Evolutionary conservation across 2,113 vertebrate species (phyloP).

Genomic region (Rhodinocichla rosea): DNA sequence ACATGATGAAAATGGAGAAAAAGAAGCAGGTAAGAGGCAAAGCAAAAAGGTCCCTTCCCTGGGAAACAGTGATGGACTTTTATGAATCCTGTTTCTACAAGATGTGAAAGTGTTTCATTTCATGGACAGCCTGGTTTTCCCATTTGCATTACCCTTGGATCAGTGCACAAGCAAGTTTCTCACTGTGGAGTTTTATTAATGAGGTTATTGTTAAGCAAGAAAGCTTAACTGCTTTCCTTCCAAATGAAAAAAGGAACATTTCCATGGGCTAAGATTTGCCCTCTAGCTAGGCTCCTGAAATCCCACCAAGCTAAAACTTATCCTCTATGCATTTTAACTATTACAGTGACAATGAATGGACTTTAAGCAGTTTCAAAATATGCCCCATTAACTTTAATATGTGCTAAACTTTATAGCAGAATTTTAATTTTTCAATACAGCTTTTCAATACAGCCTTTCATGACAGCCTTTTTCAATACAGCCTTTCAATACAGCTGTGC

Average conservation of each 20-base stretch:
- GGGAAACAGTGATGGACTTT: neutral
- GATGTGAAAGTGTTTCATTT: neutral
- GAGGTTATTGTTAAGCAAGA: slow-evolving; percentile 49
- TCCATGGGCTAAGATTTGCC: neutral
- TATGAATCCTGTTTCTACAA: neutral
- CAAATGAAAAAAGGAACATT: slow-evolving; percentile 34
- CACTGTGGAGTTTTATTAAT: slow-evolving; percentile 60
- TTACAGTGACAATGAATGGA: neutral
- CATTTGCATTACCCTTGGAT: slow-evolving; percentile 42
- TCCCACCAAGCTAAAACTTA: neutral
- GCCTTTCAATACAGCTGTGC: neutral
- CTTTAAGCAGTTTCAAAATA: neutral
- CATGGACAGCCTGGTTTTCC: neutral
- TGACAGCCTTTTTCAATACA: neutral
- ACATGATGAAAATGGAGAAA: neutral
- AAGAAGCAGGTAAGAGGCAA: neutral
- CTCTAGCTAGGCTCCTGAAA: neutral
- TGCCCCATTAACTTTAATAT: neutral
- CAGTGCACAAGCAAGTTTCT: slow-evolving; percentile 32
- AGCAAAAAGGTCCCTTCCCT: neutral
- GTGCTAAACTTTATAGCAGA: neutral
- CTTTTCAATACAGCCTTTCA: neutral
- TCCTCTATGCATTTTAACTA: neutral
- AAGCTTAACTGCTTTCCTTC: slow-evolving; percentile 10
- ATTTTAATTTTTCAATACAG: neutral